Evolutionary conservation across 2,113 vertebrate species (phyloP).

Genomic region (Uropsilus gracilis): DNA sequence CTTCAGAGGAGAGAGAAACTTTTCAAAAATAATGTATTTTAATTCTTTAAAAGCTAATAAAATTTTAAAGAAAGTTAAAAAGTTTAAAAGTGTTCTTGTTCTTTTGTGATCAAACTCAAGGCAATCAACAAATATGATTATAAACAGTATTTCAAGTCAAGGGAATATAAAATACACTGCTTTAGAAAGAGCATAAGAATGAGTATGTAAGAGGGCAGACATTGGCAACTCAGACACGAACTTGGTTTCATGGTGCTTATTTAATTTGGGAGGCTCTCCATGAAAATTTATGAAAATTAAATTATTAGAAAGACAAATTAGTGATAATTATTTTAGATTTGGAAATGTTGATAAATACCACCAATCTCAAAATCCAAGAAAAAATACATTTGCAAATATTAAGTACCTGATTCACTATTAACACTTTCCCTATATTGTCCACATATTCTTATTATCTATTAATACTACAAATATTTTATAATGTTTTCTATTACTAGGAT

Average conservation of each 20-base stretch:
- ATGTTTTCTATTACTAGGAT: not conserved
- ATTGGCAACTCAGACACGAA: not conserved
- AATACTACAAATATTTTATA: not conserved
- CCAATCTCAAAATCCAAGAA: not conserved
- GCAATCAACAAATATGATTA: not conserved
- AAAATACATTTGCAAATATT: not conserved
- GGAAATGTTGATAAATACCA: not conserved
- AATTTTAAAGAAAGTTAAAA: not conserved
- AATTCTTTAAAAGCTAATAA: not conserved
- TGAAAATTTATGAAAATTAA: not conserved
- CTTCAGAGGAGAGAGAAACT: not conserved
- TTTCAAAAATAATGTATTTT: not conserved
- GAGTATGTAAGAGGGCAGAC: not conserved
- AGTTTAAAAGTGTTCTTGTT: not conserved
- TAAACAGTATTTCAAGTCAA: not conserved
- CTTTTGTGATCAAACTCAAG: not conserved
- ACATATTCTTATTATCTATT: not conserved
- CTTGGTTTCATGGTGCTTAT: not conserved
- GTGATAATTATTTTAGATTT: not conserved
- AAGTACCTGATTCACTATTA: not conserved
- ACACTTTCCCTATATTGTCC: not conserved
- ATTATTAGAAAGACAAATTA: not conserved
- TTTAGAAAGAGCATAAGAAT: not conserved
- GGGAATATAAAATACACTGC: not conserved
- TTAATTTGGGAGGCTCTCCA: not conserved